Conservation (phyloP, 2,797 vertebrate species). For the Luscinia luscinia region DNA sequence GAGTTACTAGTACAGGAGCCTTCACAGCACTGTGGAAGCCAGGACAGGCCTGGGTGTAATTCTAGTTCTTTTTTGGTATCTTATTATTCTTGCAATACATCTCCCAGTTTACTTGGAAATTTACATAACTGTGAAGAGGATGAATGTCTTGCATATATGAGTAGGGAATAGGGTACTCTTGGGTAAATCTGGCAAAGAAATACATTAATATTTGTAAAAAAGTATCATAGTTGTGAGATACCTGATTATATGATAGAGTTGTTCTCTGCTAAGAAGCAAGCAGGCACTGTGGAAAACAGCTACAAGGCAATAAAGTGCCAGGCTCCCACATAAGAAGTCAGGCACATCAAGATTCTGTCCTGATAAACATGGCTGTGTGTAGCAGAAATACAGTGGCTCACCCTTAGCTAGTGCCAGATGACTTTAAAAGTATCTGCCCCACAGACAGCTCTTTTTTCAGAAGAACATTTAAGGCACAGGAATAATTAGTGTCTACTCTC, state of each 20-base stretch:
- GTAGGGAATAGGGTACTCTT: constrained; percentile 34
- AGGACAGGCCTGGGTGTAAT: not conserved
- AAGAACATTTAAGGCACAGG: not conserved
- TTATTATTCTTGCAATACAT: constrained; percentile 50
- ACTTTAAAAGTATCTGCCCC: not conserved
- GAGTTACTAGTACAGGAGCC: not conserved
- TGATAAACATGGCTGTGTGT: not conserved
- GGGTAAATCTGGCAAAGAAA: constrained; percentile 56
- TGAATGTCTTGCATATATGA: constrained; percentile 28
- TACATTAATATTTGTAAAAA: constrained; percentile 43
- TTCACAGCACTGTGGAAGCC: not conserved
- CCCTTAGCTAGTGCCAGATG: not conserved
- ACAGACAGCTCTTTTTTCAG: not conserved
- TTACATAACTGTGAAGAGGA: constrained; percentile 55
- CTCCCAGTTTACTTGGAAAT: constrained; percentile 52
- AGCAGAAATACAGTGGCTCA: not conserved
- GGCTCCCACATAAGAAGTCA: not conserved
- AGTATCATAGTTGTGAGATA: not conserved
- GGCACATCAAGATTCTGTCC: not conserved
- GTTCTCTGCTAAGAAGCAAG: not conserved
- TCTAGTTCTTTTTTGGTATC: constrained; percentile 60
- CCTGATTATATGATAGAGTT: constrained; percentile 33
- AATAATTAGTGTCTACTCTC: constrained; percentile 10
- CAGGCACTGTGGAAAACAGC: not conserved
- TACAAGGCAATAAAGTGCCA: not conserved